A percentile compares a stretch with the other conserved stretches of the same genome.
Evolutionary conservation across 1,140 invertebrate genomes (phyloP).

Genomic region (Dryas iulia): DNA sequence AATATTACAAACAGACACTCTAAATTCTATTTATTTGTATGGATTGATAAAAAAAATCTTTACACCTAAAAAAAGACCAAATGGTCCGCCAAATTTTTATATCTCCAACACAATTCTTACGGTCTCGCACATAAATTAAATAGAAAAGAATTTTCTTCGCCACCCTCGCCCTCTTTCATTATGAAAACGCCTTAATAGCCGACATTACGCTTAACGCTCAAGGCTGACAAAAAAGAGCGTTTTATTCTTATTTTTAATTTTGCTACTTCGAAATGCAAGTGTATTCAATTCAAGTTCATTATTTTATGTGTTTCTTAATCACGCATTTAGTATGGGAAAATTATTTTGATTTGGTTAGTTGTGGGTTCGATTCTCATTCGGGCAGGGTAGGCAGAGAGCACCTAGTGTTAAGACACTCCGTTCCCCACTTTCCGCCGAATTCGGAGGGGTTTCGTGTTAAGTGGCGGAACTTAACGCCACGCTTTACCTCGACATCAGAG

Average conservation of each 20-base stretch:
- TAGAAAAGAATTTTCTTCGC: slow-evolving; percentile 20
- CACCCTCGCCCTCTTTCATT: slow-evolving; percentile 30
- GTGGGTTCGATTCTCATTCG: too few species aligned
- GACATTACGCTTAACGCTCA: slow-evolving; percentile 29
- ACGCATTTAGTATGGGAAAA: too few species aligned
- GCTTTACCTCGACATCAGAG: too few species aligned
- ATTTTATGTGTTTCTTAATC: background rate
- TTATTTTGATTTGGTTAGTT: too few species aligned
- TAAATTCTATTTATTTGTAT: too few species aligned
- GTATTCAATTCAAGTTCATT: background rate
- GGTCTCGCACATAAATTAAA: slow-evolving; percentile 17
- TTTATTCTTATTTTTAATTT: slow-evolving; percentile 4
- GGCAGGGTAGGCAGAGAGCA: too few species aligned
- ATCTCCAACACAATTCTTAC: background rate
- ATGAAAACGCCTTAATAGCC: slow-evolving; percentile 33
- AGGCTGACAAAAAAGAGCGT: slow-evolving; percentile 22
- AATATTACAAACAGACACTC: too few species aligned
- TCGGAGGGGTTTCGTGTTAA: too few species aligned
- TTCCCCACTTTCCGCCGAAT: too few species aligned
- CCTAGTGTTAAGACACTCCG: too few species aligned
- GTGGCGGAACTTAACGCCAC: too few species aligned
- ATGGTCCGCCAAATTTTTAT: background rate
- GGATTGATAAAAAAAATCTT: too few species aligned
- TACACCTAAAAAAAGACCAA: background rate
- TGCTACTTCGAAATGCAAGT: background rate